Conservation (phyloP, 2,797 vertebrate species). For the Anolis apletophallus region DNA sequence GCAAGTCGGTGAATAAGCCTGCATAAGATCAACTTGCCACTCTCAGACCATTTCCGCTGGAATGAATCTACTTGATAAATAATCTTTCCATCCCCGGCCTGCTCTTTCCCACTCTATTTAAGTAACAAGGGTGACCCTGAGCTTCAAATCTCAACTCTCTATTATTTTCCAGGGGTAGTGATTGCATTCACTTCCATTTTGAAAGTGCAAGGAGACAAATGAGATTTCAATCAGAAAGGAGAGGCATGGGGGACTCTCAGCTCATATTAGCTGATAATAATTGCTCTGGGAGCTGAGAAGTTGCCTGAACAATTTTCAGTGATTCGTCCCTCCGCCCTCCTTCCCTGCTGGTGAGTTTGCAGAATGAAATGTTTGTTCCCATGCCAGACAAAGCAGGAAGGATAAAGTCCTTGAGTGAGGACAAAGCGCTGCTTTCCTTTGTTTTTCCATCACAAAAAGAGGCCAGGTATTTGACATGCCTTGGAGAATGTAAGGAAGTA, state of each 20-base stretch:
- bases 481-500: no score
- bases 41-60: not conserved
- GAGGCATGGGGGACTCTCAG: slow-evolving; percentile 56
- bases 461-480: not conserved
- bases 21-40: not conserved
- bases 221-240: slow-evolving; percentile 34
- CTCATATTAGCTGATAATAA: slow-evolving; percentile 61
- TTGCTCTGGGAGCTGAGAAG: slow-evolving; percentile 66
- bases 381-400: not conserved
- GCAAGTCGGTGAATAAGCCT: not conserved
- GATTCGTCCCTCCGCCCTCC: not conserved
- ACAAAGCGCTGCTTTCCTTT: not conserved
- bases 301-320: slow-evolving; percentile 24
- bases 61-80: slow-evolving; percentile 13
- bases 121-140: not conserved
- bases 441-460: not conserved
- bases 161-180: not conserved
- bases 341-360: not conserved
- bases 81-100: not conserved
- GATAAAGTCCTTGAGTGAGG: slow-evolving; percentile 14
- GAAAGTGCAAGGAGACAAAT: not conserved
- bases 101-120: rapidly evolving
- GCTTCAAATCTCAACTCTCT: not conserved
- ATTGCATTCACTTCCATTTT: not conserved
- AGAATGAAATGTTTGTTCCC: not conserved